Evolutionary conservation across 35 echinoderm and acorn worm genomes (phyloP), one percentile per base, ranked within the genome.

Genomic region (Apostichopus parvimensis): DNA sequence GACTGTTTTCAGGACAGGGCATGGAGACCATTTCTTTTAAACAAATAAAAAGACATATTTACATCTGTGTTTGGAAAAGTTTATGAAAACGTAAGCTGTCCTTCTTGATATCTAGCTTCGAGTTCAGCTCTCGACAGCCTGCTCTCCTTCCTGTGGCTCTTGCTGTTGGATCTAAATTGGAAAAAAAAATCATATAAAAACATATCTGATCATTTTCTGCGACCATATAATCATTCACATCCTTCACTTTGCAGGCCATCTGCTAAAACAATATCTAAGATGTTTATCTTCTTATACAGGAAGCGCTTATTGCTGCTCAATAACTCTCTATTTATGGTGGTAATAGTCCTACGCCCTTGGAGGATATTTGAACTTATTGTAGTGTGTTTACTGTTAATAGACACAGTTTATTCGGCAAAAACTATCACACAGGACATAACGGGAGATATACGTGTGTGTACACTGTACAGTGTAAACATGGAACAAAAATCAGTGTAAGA

Each of bases 91-190:
- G 15, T 88, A n/a, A 65, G 58, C 52, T 66, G 86, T 8, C 14
- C 45, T 17, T 88, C 8, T 68, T 61, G 6, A 68, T 20, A 72
- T 60, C 21, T 17, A 12, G 5, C 6, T 61, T 22, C 17, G 18
- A 53, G 34, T 28, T 91, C 87, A 96, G 82, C 95, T 92, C 73
- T 96, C 95, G 1, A 89, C 23, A 8, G 88, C 87, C 28, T 93
- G 92, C 15, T 93, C 95, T 34, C 77, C 94, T 82, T 96, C 95
- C 86, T 88, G 86, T 91, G 92, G 95, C n/a, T 90, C 75, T 34
- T 96, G 79, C 72, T 93, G 92, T 73, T 91, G 95, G 53, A 96
- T 62, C 95, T 96, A 75, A 75, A 91, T 21, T 71, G 13, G 72
- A 91, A 57, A 95, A 93, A 24, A 7, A 1, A 58, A 26, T 34